phyloP scores from a whole-genome alignment of 2,113 vertebrate species.

The Dasyprocta punctata region DNA sequence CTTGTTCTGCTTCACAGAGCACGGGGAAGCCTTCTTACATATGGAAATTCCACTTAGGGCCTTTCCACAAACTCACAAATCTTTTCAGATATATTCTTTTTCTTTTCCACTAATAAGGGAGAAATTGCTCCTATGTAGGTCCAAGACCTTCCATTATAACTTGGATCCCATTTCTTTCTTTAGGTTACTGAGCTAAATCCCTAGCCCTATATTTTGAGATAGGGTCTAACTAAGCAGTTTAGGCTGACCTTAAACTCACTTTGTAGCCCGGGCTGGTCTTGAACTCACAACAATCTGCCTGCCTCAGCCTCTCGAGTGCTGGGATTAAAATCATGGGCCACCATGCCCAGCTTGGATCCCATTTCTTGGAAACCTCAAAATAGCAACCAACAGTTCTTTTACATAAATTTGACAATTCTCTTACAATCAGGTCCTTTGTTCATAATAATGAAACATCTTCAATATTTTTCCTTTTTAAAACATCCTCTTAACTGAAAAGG shows the following conservation, averaged over 20 bases:
- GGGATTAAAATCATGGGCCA: no score
- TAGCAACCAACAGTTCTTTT: not conserved
- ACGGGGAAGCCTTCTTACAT: not conserved
- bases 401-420: not conserved
- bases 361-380: slow-evolving; percentile 37
- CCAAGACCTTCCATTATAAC: not conserved
- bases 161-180: not conserved
- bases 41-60: not conserved
- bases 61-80: not conserved
- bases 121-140: not conserved
- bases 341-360: no score
- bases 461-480: not conserved
- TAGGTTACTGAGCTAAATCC: no score
- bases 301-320: no score
- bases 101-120: not conserved
- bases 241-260: no score
- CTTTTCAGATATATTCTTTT: not conserved
- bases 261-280: no score
- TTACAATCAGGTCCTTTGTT: not conserved
- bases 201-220: no score
- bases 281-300: no score
- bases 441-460: not conserved
- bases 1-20: not conserved
- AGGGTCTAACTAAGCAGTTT: no score
- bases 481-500: not conserved